Conservation (phyloP, 92 coral and sea anemone genomes). For the Palythoa caribaeorum region DNA sequence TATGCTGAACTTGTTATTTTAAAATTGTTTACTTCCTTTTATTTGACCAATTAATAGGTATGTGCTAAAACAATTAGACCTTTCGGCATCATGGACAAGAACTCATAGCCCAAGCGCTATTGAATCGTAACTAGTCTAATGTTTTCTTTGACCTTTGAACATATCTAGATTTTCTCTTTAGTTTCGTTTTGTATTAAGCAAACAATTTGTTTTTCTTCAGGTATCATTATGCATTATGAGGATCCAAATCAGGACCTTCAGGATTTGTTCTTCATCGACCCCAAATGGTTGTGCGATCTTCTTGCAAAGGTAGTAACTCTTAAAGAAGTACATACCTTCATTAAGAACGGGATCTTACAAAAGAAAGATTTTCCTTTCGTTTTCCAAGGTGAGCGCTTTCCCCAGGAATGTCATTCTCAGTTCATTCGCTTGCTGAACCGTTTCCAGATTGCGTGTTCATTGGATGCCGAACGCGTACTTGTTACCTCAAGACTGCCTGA, state of each 20-base stretch:
- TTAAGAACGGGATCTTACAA: conserved; percentile 77
- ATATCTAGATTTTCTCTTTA: background rate
- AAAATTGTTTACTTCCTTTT: no score
- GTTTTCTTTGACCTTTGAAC: background rate
- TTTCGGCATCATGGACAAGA: no score
- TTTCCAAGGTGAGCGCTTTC: conserved; percentile 79
- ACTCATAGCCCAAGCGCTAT: no score
- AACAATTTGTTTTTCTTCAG: conserved; percentile 42
- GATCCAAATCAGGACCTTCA: conserved; percentile 98
- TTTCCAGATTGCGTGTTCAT: conserved; percentile 93
- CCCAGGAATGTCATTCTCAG: conserved; percentile 79
- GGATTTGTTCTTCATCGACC: conserved; percentile 95
- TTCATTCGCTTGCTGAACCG: conserved; percentile 92
- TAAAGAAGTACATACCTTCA: conserved; percentile 77
- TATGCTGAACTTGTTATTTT: no score
- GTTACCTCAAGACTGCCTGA: conserved; percentile 95
- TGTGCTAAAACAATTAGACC: no score
- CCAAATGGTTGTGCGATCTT: conserved; percentile 95
- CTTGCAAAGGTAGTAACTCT: conserved; percentile 94
- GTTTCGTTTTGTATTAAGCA: background rate
- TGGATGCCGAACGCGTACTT: conserved; percentile 90
- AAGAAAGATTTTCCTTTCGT: conserved; percentile 60
- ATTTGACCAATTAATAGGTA: no score
- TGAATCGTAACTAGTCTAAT: no score
- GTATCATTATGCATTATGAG: conserved; percentile 92